Evolutionary conservation across 2,797 vertebrate genomes (phyloP).

Genomic region (Lerista edwardsae): DNA sequence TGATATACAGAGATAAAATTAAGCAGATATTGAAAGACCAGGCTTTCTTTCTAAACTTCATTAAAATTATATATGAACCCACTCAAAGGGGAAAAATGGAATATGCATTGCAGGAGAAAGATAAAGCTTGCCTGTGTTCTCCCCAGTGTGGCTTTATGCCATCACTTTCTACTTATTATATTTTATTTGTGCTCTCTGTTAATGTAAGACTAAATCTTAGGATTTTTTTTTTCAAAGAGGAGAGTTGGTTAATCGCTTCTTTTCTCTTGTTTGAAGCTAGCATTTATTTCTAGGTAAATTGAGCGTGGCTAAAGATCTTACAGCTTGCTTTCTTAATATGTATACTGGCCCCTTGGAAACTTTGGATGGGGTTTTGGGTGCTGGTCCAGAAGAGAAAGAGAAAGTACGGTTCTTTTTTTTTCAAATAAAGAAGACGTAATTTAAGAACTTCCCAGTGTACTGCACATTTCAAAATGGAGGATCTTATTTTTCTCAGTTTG

Average conservation of each 20-base stretch:
- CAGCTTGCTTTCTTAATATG: slow-evolving; percentile 28
- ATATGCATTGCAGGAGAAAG: slow-evolving; percentile 38
- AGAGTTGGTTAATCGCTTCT: slow-evolving; percentile 41
- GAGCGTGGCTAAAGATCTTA: slow-evolving; percentile 35
- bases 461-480: background rate
- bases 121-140: slow-evolving; percentile 48
- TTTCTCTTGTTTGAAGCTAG: slow-evolving; percentile 46
- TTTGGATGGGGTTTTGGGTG: background rate
- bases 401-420: background rate
- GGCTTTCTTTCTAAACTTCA: slow-evolving; percentile 55
- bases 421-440: background rate
- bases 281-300: slow-evolving; percentile 41
- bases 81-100: slow-evolving; percentile 55
- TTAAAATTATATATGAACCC: slow-evolving; percentile 57
- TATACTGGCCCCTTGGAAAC: background rate
- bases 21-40: slow-evolving; percentile 48
- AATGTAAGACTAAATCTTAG: slow-evolving; percentile 51
- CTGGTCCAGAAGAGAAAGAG: background rate
- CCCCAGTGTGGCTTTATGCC: slow-evolving; percentile 2
- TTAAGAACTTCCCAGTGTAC: background rate
- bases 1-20: slow-evolving; percentile 46
- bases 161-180: slow-evolving; percentile 54
- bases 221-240: slow-evolving; percentile 14
- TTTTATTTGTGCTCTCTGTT: slow-evolving; percentile 58
- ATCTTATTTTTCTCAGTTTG: slow-evolving; percentile 10